Conservation (phyloP, 2,113 vertebrate genomes). For the Chionodraco myersi region DNA sequence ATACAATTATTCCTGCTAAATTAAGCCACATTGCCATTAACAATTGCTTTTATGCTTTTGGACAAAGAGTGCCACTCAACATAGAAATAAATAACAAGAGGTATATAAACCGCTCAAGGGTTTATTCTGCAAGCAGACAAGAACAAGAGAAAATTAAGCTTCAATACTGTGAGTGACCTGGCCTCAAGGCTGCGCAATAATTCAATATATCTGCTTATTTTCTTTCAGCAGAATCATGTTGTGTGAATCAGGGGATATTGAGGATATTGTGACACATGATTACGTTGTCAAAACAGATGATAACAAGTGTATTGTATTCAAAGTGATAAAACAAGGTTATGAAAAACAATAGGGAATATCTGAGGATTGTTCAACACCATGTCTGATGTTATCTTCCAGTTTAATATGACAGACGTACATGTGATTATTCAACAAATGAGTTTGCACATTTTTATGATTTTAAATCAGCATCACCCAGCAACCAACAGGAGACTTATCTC, state of each 20-base stretch:
- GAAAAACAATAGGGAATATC: background rate
- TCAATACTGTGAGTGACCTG: background rate
- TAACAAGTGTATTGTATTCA: slow-evolving; percentile 2
- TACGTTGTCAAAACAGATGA: slow-evolving; percentile 18
- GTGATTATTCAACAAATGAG: background rate
- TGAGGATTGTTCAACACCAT: background rate
- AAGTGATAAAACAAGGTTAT: background rate
- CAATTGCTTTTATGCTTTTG: background rate
- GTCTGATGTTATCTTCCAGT: background rate
- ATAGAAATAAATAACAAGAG: background rate
- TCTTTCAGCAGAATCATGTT: background rate
- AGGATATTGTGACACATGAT: background rate
- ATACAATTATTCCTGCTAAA: background rate
- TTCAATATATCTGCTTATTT: slow-evolving; percentile 6
- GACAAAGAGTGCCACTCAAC: background rate
- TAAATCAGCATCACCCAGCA: background rate
- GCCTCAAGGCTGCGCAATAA: background rate
- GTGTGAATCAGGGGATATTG: background rate
- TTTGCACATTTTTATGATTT: slow-evolving; percentile 2
- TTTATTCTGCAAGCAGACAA: background rate
- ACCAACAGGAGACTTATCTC: background rate
- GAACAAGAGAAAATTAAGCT: background rate
- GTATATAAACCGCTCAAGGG: background rate
- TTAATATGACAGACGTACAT: background rate
- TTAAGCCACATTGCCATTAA: background rate